These are phyloP conservation scores for Caenorhabditis doughertyi DNA, from an alignment of 2,888 invertebrate species.

Conservation along the genomic window DNA sequence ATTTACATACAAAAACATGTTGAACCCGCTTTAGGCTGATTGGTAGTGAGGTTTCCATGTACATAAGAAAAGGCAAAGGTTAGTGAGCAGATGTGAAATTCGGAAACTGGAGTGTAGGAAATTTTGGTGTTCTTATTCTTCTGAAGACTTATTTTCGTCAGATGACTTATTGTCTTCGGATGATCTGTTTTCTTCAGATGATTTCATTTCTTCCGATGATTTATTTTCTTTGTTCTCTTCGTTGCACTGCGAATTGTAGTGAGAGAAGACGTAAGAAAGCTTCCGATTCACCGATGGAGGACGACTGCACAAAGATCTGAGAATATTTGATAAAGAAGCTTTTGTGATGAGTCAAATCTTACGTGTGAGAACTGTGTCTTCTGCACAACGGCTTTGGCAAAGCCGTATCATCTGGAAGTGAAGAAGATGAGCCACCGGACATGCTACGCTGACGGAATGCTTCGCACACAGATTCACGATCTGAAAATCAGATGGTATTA, in stretches of 20 bases:
- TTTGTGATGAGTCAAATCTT: background rate
- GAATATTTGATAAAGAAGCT: background rate
- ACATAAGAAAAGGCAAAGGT: constrained; percentile 35
- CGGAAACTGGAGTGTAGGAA: too few species aligned
- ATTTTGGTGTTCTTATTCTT: too few species aligned
- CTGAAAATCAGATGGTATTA: constrained; percentile 18
- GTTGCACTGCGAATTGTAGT: constrained; percentile 52
- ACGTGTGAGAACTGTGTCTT: constrained; percentile 72
- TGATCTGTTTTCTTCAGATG: too few species aligned
- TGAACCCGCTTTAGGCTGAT: constrained; percentile 42
- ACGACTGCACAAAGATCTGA: constrained; percentile 65
- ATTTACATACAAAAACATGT: constrained; percentile 45
- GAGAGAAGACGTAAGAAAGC: constrained; percentile 70
- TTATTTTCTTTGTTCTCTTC: constrained; percentile 22
- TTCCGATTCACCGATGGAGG: constrained; percentile 72
- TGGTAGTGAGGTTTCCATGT: constrained; percentile 58
- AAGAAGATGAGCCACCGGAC: constrained; percentile 68
- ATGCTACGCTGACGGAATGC: constrained; percentile 66
- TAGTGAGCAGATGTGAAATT: constrained; percentile 3
- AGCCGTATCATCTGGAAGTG: constrained; percentile 57
- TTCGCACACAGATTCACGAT: constrained; percentile 46
- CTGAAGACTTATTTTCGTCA: too few species aligned
- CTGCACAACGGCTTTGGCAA: constrained; percentile 80
- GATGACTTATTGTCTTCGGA: too few species aligned
- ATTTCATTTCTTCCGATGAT: too few species aligned